Evolutionary conservation across 2,797 vertebrate genomes (phyloP).

Genomic region (Karalla daura): DNA sequence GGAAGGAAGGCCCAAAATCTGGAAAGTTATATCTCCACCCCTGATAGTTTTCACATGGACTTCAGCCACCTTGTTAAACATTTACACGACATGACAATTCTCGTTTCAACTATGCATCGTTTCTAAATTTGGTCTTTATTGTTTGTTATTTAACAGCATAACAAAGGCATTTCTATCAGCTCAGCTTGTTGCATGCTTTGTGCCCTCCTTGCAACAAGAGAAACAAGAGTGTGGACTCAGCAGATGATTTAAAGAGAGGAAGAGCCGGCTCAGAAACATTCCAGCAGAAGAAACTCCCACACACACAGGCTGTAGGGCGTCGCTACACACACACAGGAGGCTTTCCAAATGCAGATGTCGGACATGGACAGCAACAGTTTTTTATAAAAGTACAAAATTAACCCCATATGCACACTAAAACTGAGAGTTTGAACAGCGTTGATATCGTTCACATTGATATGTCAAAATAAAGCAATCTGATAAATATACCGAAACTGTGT

Average conservation of each 20-base stretch:
- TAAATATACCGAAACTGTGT: constrained; percentile 17
- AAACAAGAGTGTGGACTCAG: neutral
- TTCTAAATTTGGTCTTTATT: constrained; percentile 23
- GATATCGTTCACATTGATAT: neutral
- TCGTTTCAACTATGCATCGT: neutral
- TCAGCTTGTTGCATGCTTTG: neutral
- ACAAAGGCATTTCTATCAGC: neutral
- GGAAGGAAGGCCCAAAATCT: too few relatives aligned
- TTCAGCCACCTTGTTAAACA: neutral
- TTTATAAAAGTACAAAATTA: constrained; percentile 47
- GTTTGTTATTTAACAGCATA: constrained; percentile 7
- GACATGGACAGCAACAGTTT: constrained; percentile 2
- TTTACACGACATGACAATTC: neutral
- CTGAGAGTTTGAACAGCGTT: constrained; percentile 1
- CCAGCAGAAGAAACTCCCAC: constrained; percentile 34
- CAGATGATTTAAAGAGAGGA: constrained; percentile 28
- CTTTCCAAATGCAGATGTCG: constrained; percentile 10
- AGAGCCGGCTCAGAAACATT: constrained; percentile 16
- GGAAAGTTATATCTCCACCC: too few relatives aligned
- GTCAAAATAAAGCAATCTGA: constrained; percentile 13
- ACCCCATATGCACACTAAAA: constrained; percentile 1
- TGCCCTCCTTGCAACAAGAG: neutral
- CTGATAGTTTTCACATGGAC: too few relatives aligned
- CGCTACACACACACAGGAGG: neutral
- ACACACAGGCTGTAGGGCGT: neutral